phyloP scores from a whole-genome alignment of 2,888 invertebrate species.

The Panorpa germanica region DNA sequence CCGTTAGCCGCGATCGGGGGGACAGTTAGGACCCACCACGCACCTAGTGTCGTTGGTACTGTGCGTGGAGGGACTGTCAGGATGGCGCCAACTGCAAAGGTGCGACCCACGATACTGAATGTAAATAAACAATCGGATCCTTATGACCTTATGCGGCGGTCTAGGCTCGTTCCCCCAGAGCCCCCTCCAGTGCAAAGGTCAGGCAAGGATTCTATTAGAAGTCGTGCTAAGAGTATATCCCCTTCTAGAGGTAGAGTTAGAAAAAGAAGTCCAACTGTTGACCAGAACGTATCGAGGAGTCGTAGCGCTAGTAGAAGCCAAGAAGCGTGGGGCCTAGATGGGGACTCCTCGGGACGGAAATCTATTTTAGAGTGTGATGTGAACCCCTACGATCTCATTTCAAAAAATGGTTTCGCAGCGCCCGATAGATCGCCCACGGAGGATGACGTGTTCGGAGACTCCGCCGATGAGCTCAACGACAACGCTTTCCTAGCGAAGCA shows the following conservation, averaged over 20 bases:
- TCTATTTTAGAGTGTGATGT: slow-evolving; percentile 71
- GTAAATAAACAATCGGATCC: slow-evolving; percentile 41
- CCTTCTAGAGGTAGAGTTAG: slow-evolving; percentile 34
- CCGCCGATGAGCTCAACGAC: slow-evolving; percentile 23
- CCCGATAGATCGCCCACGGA: slow-evolving; percentile 25
- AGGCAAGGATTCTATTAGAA: slow-evolving; percentile 29
- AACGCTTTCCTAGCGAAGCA: slow-evolving; percentile 18
- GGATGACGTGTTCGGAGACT: slow-evolving; percentile 33
- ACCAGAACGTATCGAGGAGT: slow-evolving; percentile 26
- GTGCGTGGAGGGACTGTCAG: slow-evolving; percentile 35
- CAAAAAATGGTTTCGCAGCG: slow-evolving; percentile 26
- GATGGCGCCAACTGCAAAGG: slow-evolving; percentile 32
- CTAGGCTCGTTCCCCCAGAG: slow-evolving; percentile 46
- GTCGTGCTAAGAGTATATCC: slow-evolving; percentile 34
- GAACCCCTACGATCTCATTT: slow-evolving; percentile 66
- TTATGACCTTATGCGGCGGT: slow-evolving; percentile 67
- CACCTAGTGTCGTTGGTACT: slow-evolving; percentile 16
- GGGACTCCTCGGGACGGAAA: slow-evolving; percentile 25
- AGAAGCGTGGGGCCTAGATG: slow-evolving; percentile 12
- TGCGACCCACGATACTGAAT: slow-evolving; percentile 45
- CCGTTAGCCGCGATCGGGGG: slow-evolving; percentile 52
- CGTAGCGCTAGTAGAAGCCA: slow-evolving; percentile 21
- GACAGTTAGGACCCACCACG: slow-evolving; percentile 34
- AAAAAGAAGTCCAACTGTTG: slow-evolving; percentile 24
- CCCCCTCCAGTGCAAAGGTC: slow-evolving; percentile 24